Evolutionary conservation across 2,113 vertebrate genomes (phyloP).

Genomic region (Pipra filicauda): DNA sequence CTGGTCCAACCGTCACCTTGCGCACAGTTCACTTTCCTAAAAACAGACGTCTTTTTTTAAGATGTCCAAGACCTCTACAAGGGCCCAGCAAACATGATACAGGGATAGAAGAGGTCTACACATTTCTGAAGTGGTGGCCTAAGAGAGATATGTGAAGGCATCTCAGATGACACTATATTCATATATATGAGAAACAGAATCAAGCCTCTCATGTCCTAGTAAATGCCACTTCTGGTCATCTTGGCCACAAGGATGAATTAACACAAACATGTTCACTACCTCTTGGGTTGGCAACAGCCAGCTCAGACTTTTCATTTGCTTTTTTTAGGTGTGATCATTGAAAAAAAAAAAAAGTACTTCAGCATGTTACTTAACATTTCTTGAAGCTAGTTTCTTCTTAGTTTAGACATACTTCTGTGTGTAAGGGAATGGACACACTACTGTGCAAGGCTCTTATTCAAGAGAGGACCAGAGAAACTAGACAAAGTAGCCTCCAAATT

Average conservation of each 20-base stretch:
- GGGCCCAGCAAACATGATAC: neutral
- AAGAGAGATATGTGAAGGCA: accelerated
- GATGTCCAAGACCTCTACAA: neutral
- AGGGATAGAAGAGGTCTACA: neutral
- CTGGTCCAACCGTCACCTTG: neutral
- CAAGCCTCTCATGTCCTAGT: neutral
- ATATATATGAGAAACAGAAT: neutral
- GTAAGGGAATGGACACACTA: neutral
- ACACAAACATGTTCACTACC: neutral
- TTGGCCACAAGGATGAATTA: neutral
- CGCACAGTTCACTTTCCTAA: neutral
- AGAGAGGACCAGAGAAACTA: neutral
- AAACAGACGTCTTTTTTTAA: neutral
- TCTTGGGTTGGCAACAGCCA: neutral
- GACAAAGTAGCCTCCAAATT: neutral
- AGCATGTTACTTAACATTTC: neutral
- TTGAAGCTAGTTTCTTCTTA: neutral
- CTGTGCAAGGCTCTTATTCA: neutral
- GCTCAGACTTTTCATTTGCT: neutral
- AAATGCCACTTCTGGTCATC: neutral
- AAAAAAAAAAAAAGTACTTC: neutral
- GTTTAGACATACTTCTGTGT: neutral
- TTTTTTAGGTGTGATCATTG: neutral
- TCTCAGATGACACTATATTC: neutral
- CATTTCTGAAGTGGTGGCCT: neutral